Base-by-base conservation (phyloP, 1,140 invertebrate genomes). In the Scaptomyza pallida region DNA sequence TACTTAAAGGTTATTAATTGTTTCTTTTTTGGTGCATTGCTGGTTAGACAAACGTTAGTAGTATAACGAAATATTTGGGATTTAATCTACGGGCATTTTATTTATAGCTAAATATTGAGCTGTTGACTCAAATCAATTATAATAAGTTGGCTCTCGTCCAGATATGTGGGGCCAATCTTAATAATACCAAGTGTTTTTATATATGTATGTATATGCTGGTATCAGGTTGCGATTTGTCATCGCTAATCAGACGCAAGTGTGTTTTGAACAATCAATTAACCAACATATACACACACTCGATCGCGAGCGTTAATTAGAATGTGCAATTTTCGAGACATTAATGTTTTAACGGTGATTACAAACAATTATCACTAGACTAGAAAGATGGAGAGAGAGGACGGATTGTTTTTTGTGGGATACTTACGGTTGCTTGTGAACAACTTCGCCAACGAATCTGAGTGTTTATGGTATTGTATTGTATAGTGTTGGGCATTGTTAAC, bases 381-480 rank as follows among this genome's bases (percentile, higher is more conserved):
- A 10, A 30, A 30, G 26, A 30, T 30, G 5, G 8, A 6, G 5
- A 33, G 30, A 33, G 47, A 65, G 59, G 37, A 51, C 40, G 16
- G 30, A 50, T 69, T 75, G n/a, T n/a, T n/a, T n/a, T n/a, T n/a
- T n/a, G n/a, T n/a, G 59, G 64, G 60, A 72, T 92, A 95, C 94
- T 95, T 94, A 95, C 94, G 94, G 94, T 90, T 95, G 94, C 89
- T 94, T 95, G 91, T 95, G 94, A 92, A 95, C 94, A 91, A 95
- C 94, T 92, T 94, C 94, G 59, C 94, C 94, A 63, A 95, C 94
- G 79, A 89, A 90, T 91, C 89, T 91, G 78, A 57, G 56, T n/a
- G n/a, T 30, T 37, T 9, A 41, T 43, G 35, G 15, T 13, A n/a
- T n/a, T n/a, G n/a, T 40, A 37, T 37, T 9, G 19, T 15, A 17